Base-by-base conservation (phyloP, 2,888 invertebrate species). In the Ashinkailepas kermadecensis region DNA sequence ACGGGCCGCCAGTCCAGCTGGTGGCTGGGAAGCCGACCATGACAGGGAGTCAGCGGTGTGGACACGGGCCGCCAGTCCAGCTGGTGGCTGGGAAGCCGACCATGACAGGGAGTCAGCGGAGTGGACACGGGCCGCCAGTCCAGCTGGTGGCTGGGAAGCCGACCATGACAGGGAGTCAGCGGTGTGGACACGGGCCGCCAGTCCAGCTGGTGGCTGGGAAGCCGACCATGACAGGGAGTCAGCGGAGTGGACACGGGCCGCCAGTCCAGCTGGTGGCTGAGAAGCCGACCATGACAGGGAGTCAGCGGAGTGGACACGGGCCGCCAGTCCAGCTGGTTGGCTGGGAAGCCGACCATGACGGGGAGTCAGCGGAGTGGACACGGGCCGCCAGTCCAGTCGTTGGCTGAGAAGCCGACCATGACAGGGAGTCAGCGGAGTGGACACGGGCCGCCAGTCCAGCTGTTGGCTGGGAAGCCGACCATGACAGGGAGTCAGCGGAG, bases 31-130 rank as follows among this genome's bases (percentile, higher is more conserved):
- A 4, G 39, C 39, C 39, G 39, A 39, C 39, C 39, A 4, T 39
- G 39, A 39, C 39, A 4, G 39, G 39, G 39, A 39, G 39, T 4
- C 2, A 39, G 39, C 39, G 39, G 39, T 1, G 39, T 12, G 23
- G 7, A 70, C 23, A 70, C 23, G 9, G 7, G 9, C 25, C n/a
- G n/a, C 7, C 23, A 70, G 15, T 70, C 12, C 7, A 70, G 70
- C 80, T 82, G 79, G 67, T 79, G 80, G 80, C 80, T 80, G 58
- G 59, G 80, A 80, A 64, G 80, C 80, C 70, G 11, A 21, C 21
- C 70, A 39, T 81, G 80, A 78, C 80, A 78, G 80, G 79, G 18
- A 8, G 64, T 1, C 1, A 13, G 64, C 21, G 64, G 39, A 4
- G n/a, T n/a, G n/a, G n/a, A n/a, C n/a, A n/a, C n/a, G n/a, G n/a